A percentile compares a stretch with the other conserved stretches of the same genome.
These are phyloP conservation scores for Choristoneura fumiferana DNA, from an alignment of 1,140 invertebrate species.

Conservation along the genomic window DNA sequence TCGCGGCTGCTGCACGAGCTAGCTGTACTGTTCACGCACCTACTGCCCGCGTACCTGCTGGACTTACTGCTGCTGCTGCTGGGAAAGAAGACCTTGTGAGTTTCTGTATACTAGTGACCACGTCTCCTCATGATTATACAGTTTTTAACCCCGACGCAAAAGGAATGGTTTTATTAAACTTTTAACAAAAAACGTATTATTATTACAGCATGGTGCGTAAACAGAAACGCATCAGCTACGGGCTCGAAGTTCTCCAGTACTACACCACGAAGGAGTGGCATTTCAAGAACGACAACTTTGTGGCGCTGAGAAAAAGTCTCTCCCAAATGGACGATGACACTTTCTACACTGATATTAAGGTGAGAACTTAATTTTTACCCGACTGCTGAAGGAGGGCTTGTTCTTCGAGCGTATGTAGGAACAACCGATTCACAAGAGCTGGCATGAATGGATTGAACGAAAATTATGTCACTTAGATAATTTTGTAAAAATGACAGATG, in stretches of 20 bases:
- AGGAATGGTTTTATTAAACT: no score
- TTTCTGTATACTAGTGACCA: conserved; percentile 30
- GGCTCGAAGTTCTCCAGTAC: conserved; percentile 86
- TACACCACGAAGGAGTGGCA: conserved; percentile 92
- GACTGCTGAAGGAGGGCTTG: no score
- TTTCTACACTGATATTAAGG: conserved; percentile 81
- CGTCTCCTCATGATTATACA: no score
- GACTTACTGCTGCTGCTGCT: conserved; percentile 84
- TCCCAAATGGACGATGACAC: conserved; percentile 79
- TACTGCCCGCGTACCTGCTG: conserved; percentile 89
- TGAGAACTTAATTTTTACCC: conserved; percentile 40
- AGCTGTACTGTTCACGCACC: conserved; percentile 86
- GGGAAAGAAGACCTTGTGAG: conserved; percentile 90
- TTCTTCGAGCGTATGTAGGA: no score
- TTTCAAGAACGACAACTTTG: conserved; percentile 87
- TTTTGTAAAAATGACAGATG: no score
- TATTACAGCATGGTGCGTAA: conserved; percentile 81
- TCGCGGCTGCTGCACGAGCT: conserved; percentile 84
- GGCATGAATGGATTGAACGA: no score
- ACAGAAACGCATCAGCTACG: conserved; percentile 82
- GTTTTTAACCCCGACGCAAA: no score
- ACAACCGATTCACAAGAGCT: no score
- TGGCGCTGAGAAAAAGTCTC: conserved; percentile 80
- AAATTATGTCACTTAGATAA: no score
- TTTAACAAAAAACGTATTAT: no score